Evolutionary conservation across 2,888 invertebrate genomes (phyloP).

Genomic region (Xiphydria camelus): DNA sequence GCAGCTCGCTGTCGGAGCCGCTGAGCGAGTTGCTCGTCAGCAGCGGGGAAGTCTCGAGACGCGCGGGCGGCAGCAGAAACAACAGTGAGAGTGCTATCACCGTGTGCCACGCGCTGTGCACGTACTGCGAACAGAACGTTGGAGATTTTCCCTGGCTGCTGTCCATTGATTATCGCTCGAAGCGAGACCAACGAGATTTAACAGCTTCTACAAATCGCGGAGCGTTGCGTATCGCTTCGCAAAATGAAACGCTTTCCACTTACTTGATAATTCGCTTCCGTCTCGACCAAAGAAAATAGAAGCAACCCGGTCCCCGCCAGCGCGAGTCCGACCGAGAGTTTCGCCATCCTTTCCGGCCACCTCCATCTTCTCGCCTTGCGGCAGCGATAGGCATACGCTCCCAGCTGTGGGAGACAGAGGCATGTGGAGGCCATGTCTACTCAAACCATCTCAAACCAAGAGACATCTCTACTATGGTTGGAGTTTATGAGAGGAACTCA

Average conservation of each 20-base stretch:
- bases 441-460: too few relatives aligned
- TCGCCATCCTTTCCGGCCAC: conserved; percentile 35
- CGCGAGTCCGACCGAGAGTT: conserved; percentile 58
- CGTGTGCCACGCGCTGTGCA: conserved; percentile 66
- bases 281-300: conserved; percentile 64
- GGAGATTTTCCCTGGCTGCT: neutral
- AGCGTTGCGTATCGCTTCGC: too few relatives aligned
- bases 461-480: too few relatives aligned
- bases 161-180: neutral
- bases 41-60: conserved; percentile 12
- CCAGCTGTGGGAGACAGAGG: conserved; percentile 41
- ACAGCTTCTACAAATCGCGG: too few relatives aligned
- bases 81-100: conserved; percentile 63
- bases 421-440: too few relatives aligned
- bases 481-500: too few relatives aligned
- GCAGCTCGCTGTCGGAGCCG: conserved; percentile 36
- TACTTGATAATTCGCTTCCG: conserved; percentile 63
- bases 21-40: conserved; percentile 15
- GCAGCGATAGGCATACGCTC: conserved; percentile 35
- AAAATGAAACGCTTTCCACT: too few relatives aligned
- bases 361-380: conserved; percentile 34
- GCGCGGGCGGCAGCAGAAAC: conserved; percentile 60
- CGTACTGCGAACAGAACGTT: conserved; percentile 54
- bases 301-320: conserved; percentile 60
- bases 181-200: too few relatives aligned